Evolutionary conservation across 2,888 invertebrate species (phyloP).

Genomic region (Clanis bilineata): DNA sequence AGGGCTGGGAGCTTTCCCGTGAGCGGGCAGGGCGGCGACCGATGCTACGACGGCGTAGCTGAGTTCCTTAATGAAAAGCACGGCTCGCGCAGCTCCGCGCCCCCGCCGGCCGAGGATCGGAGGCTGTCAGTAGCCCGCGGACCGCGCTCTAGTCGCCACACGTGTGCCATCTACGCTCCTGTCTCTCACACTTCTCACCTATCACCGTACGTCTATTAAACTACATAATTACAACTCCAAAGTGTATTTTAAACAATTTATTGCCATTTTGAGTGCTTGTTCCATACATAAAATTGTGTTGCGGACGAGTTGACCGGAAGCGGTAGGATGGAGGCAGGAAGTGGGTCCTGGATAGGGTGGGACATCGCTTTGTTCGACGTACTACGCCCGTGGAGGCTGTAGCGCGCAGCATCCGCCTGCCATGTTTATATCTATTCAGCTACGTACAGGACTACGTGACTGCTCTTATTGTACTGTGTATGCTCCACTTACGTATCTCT

Average conservation of each 20-base stretch:
- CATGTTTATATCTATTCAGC: conserved; percentile 48
- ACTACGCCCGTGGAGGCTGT: conserved; percentile 75
- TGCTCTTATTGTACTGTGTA: background rate
- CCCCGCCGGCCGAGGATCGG: conserved; percentile 43
- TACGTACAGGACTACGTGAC: conserved; percentile 11
- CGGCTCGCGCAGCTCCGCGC: conserved; percentile 75
- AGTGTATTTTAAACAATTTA: conserved; percentile 41
- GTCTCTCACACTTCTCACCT: conserved; percentile 34
- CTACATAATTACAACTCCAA: conserved; percentile 33
- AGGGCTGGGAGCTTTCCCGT: conserved; percentile 50
- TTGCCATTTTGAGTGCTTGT: conserved; percentile 53
- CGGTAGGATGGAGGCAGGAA: conserved; percentile 48
- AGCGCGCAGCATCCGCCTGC: conserved; percentile 76
- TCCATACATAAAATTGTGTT: conserved; percentile 55
- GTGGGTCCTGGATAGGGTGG: conserved; percentile 56
- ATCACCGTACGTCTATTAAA: conserved; percentile 50
- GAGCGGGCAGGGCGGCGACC: conserved; percentile 60
- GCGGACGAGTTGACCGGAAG: conserved; percentile 47
- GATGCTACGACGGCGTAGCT: conserved; percentile 60
- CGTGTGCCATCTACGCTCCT: conserved; percentile 47
- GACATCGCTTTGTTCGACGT: conserved; percentile 68
- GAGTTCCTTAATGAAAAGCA: conserved; percentile 63
- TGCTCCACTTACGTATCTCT: conserved; percentile 5
- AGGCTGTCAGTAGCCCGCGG: conserved; percentile 77
- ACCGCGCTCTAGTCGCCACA: conserved; percentile 65